Evolutionary conservation across 2,888 invertebrate genomes (phyloP).

Genomic region (Agonum fuliginosum): DNA sequence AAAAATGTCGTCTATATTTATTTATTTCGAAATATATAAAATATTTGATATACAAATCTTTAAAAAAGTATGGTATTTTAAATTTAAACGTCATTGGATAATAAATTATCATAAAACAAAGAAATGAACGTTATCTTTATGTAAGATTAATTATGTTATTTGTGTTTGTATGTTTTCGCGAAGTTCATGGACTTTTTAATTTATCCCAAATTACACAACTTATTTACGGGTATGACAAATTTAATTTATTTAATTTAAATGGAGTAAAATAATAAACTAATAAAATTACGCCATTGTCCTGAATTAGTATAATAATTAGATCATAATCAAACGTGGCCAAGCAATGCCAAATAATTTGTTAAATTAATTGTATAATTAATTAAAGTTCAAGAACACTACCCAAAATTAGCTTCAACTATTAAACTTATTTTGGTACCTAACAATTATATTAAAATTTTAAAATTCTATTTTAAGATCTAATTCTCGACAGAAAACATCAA

Average conservation of each 20-base stretch:
- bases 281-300: too few relatives aligned
- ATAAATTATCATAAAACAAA: not conserved
- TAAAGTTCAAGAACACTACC: too few relatives aligned
- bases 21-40: constrained; percentile 5
- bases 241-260: constrained; percentile 5
- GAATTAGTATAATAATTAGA: too few relatives aligned
- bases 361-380: too few relatives aligned
- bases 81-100: not conserved
- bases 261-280: too few relatives aligned
- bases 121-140: not conserved
- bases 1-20: not conserved
- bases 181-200: constrained; percentile 35
- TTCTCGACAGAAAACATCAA: too few relatives aligned
- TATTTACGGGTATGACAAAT: constrained; percentile 21
- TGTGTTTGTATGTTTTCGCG: constrained; percentile 3
- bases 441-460: too few relatives aligned
- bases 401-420: too few relatives aligned
- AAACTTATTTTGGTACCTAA: too few relatives aligned
- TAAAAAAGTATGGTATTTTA: not conserved
- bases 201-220: constrained; percentile 28
- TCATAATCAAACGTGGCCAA: too few relatives aligned
- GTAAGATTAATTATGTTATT: not conserved
- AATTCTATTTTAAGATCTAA: too few relatives aligned
- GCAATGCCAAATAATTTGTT: too few relatives aligned
- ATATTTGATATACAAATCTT: constrained; percentile 7